Conservation (phyloP, 2,113 vertebrate genomes). For the Passer montanus region DNA sequence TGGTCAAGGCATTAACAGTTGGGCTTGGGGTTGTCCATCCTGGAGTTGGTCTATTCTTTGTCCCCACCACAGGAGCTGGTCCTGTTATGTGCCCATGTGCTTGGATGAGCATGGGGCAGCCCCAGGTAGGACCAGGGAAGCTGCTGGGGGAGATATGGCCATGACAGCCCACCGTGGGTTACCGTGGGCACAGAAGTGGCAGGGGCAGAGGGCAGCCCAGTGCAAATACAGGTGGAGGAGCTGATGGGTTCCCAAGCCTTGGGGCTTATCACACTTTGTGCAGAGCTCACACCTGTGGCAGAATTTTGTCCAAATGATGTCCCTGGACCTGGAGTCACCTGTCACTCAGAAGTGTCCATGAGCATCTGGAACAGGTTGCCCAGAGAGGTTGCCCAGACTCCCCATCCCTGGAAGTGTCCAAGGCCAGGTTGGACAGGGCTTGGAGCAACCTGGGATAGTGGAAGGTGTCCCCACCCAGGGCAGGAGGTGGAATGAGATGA, state of each 20-base stretch:
- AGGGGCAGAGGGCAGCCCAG: neutral
- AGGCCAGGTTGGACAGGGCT: neutral
- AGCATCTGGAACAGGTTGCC: neutral
- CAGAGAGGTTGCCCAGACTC: neutral
- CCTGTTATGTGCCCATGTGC: neutral
- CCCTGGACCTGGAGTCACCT: neutral
- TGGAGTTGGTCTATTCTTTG: neutral
- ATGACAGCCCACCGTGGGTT: rapidly evolving
- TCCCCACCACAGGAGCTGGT: neutral
- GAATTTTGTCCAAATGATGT: neutral
- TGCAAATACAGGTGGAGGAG: neutral
- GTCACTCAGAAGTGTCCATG: neutral
- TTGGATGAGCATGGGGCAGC: neutral
- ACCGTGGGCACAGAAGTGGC: neutral
- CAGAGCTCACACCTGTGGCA: neutral
- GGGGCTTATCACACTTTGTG: rapidly evolving
- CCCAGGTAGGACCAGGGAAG: neutral
- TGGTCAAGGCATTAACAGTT: neutral
- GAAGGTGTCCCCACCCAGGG: neutral
- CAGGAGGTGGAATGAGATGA: neutral
- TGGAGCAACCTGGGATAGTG: neutral
- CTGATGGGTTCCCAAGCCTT: neutral
- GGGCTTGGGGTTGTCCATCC: neutral
- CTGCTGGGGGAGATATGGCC: rapidly evolving
- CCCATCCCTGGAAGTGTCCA: neutral